Base-by-base conservation (phyloP, 2,888 invertebrate species). In the Pseudanteris insignis region DNA sequence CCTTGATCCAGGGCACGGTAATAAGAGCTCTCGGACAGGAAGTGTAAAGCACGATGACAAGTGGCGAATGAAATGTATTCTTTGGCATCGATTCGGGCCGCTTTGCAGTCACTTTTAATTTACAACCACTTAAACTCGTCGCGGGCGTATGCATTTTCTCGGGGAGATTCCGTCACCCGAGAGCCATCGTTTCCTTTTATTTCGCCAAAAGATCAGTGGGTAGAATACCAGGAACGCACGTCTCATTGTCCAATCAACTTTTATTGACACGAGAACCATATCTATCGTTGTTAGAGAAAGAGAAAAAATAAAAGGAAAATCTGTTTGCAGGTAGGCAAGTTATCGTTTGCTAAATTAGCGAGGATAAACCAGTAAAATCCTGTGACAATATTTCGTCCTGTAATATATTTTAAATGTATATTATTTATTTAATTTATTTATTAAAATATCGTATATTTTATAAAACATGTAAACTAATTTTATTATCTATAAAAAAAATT, bases 1-100 rank as follows among this genome's bases (percentile, higher is more conserved):
- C 21, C 25, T 37, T 21, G 25, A 25, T 25, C 8, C 21, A 25
- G n/a, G 25, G n/a, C 8, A 25, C 11, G 13, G 10, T 37, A 47
- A 47, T 36, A 36, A 29, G 36, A 21, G 37, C 9, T 28, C n/a
- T 28, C 21, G 29, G 9, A 37, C 13, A 28, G 47, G 34, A 46
- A 50, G 33, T 36, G 32, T 40, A 32, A 40, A 33, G 15, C 33
- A 40, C 13, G 38, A 40, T 40, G 40, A 40, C 50, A 40, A 50
- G 40, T 50, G 50, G 32, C 33, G 38, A 50, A 40, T 40, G 40
- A 50, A 50, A 50, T 50, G 10, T 33, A 50, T 40, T 40, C 26
- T 50, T 50, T 32, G 29, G 32, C 25, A 36, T 40, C 24, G 48
- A 38, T 38, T 48, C 37, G 41, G 18, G 44, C 14, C 11, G 7